A percentile compares a stretch with the other conserved stretches of the same genome.
Evolutionary conservation across 2,113 vertebrate genomes (phyloP).

Genomic region (Lamprotornis superbus): DNA sequence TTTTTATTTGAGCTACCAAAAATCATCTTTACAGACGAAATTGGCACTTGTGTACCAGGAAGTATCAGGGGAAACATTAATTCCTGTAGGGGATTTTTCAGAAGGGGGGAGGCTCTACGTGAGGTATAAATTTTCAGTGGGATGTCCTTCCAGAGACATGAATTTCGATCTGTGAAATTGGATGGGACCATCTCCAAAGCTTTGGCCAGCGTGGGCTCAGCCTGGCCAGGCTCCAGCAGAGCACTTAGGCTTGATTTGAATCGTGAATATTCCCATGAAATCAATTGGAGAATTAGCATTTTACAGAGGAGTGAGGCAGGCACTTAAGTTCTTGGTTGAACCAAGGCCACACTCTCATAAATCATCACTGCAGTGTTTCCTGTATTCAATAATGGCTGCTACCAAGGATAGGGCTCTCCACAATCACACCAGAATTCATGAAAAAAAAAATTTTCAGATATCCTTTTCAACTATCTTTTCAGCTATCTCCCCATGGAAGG

Average conservation of each 20-base stretch:
- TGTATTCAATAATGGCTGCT: background rate
- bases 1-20: background rate
- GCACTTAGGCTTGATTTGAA: constrained; percentile 41
- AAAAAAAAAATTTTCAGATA: background rate
- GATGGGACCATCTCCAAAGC: background rate
- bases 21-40: background rate
- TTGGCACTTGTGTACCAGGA: background rate
- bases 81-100: background rate
- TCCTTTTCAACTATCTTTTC: background rate
- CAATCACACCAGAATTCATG: background rate
- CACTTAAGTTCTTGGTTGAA: background rate
- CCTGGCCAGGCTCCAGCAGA: constrained; percentile 42
- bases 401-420: background rate
- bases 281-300: background rate
- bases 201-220: background rate
- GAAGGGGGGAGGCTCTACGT: background rate
- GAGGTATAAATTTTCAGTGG: background rate
- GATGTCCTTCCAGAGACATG: background rate
- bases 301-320: background rate
- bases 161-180: background rate
- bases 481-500: background rate
- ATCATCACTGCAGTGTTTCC: background rate
- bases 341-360: background rate
- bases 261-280: background rate
- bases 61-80: background rate